These are phyloP conservation scores for Drosophila colorata DNA, from an alignment of 2,888 invertebrate species.

Conservation along the genomic window DNA sequence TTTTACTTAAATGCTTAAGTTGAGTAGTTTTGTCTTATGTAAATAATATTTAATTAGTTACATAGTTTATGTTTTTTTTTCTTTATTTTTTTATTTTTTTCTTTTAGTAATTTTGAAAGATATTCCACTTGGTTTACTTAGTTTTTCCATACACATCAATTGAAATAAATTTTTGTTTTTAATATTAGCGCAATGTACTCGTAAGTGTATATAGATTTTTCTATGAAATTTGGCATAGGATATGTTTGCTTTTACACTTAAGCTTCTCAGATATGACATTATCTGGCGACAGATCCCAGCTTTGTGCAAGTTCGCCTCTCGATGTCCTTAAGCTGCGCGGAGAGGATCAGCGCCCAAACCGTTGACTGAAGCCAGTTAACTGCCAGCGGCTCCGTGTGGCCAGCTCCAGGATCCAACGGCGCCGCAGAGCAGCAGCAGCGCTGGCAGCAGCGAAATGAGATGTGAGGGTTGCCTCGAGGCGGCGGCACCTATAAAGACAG, in stretches of 20 bases:
- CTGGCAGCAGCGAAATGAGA: conserved; percentile 50
- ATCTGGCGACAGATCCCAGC: background rate
- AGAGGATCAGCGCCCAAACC: conserved; percentile 3
- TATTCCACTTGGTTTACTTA: conserved; percentile 16
- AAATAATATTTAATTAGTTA: conserved; percentile 42
- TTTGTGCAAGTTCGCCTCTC: conserved; percentile 16
- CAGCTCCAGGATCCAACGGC: conserved; percentile 45
- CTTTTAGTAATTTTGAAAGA: conserved; percentile 42
- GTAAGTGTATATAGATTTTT: conserved; percentile 53
- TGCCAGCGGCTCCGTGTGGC: conserved; percentile 41
- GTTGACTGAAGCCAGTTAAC: conserved; percentile 55
- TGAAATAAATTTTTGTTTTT: conserved; percentile 41
- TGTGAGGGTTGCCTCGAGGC: conserved; percentile 52
- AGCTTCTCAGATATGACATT: conserved; percentile 21
- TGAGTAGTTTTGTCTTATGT: conserved; percentile 62
- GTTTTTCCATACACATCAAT: conserved; percentile 50
- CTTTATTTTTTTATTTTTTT: background rate
- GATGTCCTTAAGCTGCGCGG: conserved; percentile 10
- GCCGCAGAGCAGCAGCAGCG: conserved; percentile 55
- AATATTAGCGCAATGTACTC: conserved; percentile 45
- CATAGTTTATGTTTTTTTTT: conserved; percentile 33
- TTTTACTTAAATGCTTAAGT: conserved; percentile 65
- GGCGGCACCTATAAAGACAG: conserved; percentile 47
- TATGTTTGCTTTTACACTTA: conserved; percentile 65
- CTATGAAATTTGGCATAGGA: conserved; percentile 82